Percentiles rank a stretch among this genome's conserved stretches.
Evolutionary conservation across 2,888 invertebrate species (phyloP).

Genomic region (Ariolimax columbianus): DNA sequence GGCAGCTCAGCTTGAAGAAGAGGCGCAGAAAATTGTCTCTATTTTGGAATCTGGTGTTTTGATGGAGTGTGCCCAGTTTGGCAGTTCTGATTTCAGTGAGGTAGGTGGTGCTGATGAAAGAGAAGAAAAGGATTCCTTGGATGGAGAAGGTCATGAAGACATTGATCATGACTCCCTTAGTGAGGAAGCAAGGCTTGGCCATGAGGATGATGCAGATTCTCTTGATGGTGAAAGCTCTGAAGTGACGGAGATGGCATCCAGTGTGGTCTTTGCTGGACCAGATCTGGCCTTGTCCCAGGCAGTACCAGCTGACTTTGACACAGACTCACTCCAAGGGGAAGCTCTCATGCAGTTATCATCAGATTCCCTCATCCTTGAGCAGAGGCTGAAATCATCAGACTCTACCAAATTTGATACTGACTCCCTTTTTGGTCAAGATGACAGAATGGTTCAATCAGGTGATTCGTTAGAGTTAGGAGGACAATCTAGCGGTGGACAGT

Average conservation of each 20-base stretch:
- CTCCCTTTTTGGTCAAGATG: constrained; percentile 58
- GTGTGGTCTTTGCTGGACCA: constrained; percentile 64
- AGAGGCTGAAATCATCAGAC: constrained; percentile 57
- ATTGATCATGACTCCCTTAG: constrained; percentile 71
- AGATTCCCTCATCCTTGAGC: constrained; percentile 65
- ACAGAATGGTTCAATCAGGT: constrained; percentile 58
- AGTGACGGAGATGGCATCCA: constrained; percentile 72
- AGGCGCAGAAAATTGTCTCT: constrained; percentile 77
- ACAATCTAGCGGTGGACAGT: constrained; percentile 62
- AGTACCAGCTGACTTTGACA: constrained; percentile 64
- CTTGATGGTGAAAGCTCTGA: constrained; percentile 71
- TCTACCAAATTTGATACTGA: constrained; percentile 59
- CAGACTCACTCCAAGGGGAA: constrained; percentile 68
- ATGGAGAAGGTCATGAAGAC: constrained; percentile 68
- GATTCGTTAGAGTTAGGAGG: constrained; percentile 68
- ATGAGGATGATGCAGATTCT: constrained; percentile 69
- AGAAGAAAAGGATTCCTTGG: constrained; percentile 68
- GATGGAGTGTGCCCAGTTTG: constrained; percentile 58
- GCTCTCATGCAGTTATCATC: constrained; percentile 71
- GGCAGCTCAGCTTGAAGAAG: constrained; percentile 75
- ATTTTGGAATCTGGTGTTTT: constrained; percentile 76
- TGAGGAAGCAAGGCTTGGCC: constrained; percentile 65
- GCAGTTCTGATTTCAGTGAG: constrained; percentile 55
- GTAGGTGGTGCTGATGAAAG: constrained; percentile 48
- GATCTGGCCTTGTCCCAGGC: constrained; percentile 51